Percentiles rank a stretch among this genome's conserved stretches.
These are phyloP conservation scores for Chaetorhynchus papuensis DNA, from an alignment of 2,113 vertebrate genomes.

Conservation along the genomic window DNA sequence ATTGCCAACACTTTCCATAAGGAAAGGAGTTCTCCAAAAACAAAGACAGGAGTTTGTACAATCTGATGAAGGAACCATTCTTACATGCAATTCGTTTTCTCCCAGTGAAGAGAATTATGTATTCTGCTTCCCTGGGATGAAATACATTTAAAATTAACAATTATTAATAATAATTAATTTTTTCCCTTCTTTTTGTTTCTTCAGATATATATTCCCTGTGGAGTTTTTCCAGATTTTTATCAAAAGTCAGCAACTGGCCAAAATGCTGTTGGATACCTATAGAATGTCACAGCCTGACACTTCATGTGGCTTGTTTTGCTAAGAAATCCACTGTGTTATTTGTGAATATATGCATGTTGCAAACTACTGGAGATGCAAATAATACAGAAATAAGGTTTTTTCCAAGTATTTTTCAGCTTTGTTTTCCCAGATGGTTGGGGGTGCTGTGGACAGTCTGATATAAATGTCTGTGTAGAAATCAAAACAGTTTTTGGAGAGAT, in stretches of 20 bases:
- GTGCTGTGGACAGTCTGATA: not conserved
- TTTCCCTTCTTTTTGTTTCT: not conserved
- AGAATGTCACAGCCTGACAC: not conserved
- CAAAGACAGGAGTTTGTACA: not conserved
- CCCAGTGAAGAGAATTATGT: not conserved
- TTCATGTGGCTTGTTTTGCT: not conserved
- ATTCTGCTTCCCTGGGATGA: not conserved
- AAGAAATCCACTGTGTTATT: not conserved
- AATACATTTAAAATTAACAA: not conserved
- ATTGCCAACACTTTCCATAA: not conserved
- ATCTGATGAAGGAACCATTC: not conserved
- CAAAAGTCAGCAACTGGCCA: not conserved
- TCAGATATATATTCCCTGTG: not conserved
- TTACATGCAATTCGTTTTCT: not conserved
- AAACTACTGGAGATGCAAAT: not conserved
- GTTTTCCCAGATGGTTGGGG: not conserved
- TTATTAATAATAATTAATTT: not conserved
- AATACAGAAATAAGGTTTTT: not conserved
- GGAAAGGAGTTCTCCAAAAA: not conserved
- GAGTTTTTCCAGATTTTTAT: not conserved
- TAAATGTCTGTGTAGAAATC: not conserved
- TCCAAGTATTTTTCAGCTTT: not conserved
- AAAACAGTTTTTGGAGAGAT: not conserved
- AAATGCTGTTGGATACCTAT: not conserved
- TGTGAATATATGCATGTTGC: not conserved